Base-by-base conservation (phyloP, 2,113 vertebrate species). In the Perccottus glenii region DNA sequence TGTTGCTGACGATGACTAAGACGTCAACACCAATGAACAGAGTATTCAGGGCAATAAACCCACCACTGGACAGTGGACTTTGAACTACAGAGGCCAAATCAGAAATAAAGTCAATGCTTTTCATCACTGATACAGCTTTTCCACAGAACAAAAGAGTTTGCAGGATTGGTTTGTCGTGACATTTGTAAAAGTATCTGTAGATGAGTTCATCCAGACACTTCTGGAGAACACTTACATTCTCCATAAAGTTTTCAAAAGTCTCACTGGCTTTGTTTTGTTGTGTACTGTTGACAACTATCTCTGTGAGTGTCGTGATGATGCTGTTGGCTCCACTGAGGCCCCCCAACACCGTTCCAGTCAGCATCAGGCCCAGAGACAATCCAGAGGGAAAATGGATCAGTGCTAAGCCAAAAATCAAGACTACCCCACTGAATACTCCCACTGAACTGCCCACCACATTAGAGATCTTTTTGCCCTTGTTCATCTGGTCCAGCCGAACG, bases 361-460 rank as follows among this genome's bases (percentile, higher is more conserved):
- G 27, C 0, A 58, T 81, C 52, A 89, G 65, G 52, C 0, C 56
- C 0, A 84, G 19, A 55, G 87, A 89, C 4, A 53, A n/a, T 16
- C 85, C 87, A n/a, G 70, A 72, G 35, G 85, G 82, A 0, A 87
- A 7, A 15, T 83, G 83, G 4, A 67, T 71, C 5, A 87, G 49
- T 0, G 77, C 77, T 59, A 89, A 47, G 12, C 85, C 83, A 7
- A 73, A 0, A 0, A 87, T 87, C 48, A 81, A 80, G 3, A 87
- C 77, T 2, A 81, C 63, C 4, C 85, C 70, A 11, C 87, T 80
- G 0, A 71, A 14, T 0, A 59, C 67, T 4, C 87, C 85, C 64
- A 86, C 77, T 0, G 87, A 87, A 7, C 81, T 87, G n/a, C 85
- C 77, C 1, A 42, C 75, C 15, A 87, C 77, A 19, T 70, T 83